These are phyloP conservation scores for Monochamus saltuarius DNA, from an alignment of 1,140 invertebrate genomes.

Conservation along the genomic window DNA sequence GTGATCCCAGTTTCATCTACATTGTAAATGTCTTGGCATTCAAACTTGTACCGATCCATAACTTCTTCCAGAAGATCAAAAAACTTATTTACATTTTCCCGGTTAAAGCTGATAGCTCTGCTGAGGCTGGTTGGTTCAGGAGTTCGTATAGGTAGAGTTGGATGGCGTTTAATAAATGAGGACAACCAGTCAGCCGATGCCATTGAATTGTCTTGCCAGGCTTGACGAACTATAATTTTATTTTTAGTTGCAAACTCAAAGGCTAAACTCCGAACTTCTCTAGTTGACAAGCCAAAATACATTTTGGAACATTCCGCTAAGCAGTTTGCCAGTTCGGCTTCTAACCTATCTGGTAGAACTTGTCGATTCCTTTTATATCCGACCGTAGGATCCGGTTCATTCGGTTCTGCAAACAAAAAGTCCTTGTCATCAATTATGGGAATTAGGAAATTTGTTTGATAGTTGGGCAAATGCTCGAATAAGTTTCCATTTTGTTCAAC, in stretches of 20 bases:
- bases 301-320: neutral
- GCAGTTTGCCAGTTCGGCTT: neutral
- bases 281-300: constrained; percentile 18
- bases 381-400: too few relatives aligned
- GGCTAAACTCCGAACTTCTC: constrained; percentile 49
- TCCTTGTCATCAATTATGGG: too few relatives aligned
- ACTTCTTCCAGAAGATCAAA: constrained; percentile 52
- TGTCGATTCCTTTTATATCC: neutral
- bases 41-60: constrained; percentile 40
- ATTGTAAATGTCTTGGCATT: constrained; percentile 50
- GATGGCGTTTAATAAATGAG: constrained; percentile 52
- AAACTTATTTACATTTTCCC: constrained; percentile 47
- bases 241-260: constrained; percentile 47
- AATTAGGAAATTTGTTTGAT: too few relatives aligned
- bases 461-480: too few relatives aligned
- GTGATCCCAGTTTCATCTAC: constrained; percentile 52
- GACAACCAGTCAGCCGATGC: constrained; percentile 54
- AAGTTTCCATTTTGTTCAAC: too few relatives aligned
- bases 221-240: constrained; percentile 41
- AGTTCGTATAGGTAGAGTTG: constrained; percentile 47
- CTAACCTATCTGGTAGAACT: neutral
- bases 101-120: constrained; percentile 54
- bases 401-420: too few relatives aligned
- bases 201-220: constrained; percentile 43
- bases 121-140: constrained; percentile 53